Base-by-base conservation (phyloP, 2,797 vertebrate genomes). In the Halcyon leucocephala region DNA sequence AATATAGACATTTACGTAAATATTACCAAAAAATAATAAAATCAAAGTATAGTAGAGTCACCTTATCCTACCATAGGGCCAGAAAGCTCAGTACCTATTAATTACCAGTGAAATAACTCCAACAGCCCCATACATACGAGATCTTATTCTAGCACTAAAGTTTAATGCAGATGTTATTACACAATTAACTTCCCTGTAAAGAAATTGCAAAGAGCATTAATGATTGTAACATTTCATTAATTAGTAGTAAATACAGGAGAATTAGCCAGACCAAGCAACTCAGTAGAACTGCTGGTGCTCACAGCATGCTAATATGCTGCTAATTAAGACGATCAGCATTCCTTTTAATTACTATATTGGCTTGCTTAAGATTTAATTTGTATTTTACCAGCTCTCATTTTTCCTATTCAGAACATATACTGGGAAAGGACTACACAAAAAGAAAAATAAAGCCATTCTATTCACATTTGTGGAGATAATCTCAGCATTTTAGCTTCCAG, bases 311-410 rank as follows among this genome's bases (percentile, higher is more conserved):
- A 95, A 97, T 91, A 82, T 7, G 0, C 60, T 78, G 67, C 58
- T 96, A 97, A 98, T 97, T 97, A 97, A 97, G 93, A 96, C 76
- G 88, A 85, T 82, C 74, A 57, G 15, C 80, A 54, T 82, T 85
- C 65, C 39, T 52, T 85, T 96, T 95, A 97, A 97, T 95, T 87
- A 96, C 81, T 92, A 35, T 24, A 24, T 72, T 90, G 71, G 12
- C 71, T 96, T 93, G 57, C n/a, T 49, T 55, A 41, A 84, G 58
- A 89, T 79, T 82, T 83, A 96, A 80, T 82, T 80, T 31, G 7
- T 79, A 61, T 80, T 85, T 92, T 78, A 62, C 44, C 79, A 62
- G 42, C 39, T 64, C 66, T 58, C 3, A 3, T 84, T 89, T 93
- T 82, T 88, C 21, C 39, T 44, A 25, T 86, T 88, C 57, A 85